phyloP scores from a whole-genome alignment of 2,797 vertebrate species.

The Euthynnus affinis region DNA sequence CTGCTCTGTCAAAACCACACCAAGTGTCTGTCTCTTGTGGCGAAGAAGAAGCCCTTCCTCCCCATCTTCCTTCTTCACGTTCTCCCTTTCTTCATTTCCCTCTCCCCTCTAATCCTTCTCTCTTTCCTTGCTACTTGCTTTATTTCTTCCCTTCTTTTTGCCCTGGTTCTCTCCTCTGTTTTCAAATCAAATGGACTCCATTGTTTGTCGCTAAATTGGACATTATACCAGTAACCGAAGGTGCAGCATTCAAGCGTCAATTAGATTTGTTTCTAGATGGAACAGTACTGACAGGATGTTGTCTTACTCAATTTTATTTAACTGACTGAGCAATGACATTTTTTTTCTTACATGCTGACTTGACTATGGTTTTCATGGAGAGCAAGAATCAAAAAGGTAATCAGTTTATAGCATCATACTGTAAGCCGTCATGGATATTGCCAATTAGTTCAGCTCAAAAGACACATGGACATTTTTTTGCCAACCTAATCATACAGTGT shows the following conservation, averaged over 20 bases:
- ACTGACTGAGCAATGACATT: slow-evolving; percentile 39
- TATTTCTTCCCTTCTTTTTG: background rate
- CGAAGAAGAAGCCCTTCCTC: slow-evolving; percentile 30
- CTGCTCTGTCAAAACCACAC: slow-evolving; percentile 77
- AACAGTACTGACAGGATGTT: slow-evolving; percentile 45
- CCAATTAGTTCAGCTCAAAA: slow-evolving; percentile 6
- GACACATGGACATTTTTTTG: background rate
- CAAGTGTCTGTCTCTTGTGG: slow-evolving; percentile 68
- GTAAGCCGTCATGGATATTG: background rate
- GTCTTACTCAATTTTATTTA: slow-evolving; percentile 51
- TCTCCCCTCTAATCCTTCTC: background rate
- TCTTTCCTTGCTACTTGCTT: background rate
- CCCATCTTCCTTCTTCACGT: background rate
- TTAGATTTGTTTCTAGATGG: slow-evolving; percentile 58
- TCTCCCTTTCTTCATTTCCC: slow-evolving; percentile 1
- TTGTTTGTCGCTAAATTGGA: slow-evolving; percentile 59
- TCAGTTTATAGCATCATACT: slow-evolving; percentile 3
- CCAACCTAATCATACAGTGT: background rate
- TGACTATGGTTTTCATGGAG: slow-evolving; percentile 2
- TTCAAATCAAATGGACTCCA: slow-evolving; percentile 38
- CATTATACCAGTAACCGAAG: slow-evolving; percentile 56
- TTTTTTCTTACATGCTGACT: background rate
- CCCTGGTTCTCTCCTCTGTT: slow-evolving; percentile 12
- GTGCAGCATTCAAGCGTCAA: slow-evolving; percentile 31
- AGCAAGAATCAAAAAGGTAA: slow-evolving; percentile 32